Percentiles rank a stretch among this genome's conserved stretches.
phyloP scores from a whole-genome alignment of 64 coral and sea anemone genomes.

The Actinia equina region DNA sequence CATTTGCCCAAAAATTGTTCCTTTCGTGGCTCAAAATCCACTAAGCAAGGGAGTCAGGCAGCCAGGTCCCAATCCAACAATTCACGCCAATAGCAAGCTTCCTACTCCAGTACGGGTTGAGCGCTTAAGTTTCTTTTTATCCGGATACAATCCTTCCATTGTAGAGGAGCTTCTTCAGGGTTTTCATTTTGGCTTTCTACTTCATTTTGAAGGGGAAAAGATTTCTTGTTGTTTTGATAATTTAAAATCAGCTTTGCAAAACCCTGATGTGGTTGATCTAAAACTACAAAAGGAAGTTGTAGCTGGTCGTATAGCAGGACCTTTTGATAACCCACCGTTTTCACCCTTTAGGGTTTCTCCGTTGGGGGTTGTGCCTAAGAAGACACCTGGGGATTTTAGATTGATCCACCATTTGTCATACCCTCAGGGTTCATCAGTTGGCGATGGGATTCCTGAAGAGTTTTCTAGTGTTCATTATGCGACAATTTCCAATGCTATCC shows the following conservation, averaged over 20 bases:
- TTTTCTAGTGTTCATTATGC: too few relatives aligned
- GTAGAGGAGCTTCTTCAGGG: neutral
- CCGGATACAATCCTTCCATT: conserved; percentile 22
- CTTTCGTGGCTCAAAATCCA: too few relatives aligned
- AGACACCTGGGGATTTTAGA: conserved; percentile 4
- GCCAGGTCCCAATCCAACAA: too few relatives aligned
- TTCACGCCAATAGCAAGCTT: too few relatives aligned
- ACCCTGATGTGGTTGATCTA: neutral
- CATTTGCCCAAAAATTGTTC: too few relatives aligned
- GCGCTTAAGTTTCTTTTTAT: neutral
- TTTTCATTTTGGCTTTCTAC: conserved; percentile 11
- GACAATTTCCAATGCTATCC: too few relatives aligned
- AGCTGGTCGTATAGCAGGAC: neutral
- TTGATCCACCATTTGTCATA: conserved; percentile 24
- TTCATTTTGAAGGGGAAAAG: conserved; percentile 10
- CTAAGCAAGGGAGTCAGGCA: too few relatives aligned
- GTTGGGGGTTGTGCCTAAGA: conserved; percentile 23
- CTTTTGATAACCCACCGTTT: conserved; percentile 8
- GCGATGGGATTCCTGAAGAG: neutral
- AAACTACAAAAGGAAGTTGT: neutral
- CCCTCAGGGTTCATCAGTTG: neutral
- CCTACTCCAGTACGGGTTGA: conserved; percentile 6
- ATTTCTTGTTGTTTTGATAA: neutral
- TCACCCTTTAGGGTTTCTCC: neutral
- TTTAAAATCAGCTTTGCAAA: conserved; percentile 5